Evolutionary conservation across 1,140 invertebrate genomes (phyloP).

Genomic region (Pissodes strobi): DNA sequence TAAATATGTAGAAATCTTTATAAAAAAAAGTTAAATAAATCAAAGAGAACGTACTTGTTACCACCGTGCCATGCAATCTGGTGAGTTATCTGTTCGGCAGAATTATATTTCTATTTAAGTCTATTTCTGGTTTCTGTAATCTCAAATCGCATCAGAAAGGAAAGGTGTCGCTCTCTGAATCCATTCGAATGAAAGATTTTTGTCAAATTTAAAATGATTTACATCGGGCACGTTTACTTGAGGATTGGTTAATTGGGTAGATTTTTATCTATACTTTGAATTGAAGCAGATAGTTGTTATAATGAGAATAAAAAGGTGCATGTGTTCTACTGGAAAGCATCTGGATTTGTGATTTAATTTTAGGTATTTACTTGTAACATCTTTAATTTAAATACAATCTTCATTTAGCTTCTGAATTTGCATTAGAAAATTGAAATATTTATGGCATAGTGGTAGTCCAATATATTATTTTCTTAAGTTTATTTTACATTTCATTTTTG

Average conservation of each 20-base stretch:
- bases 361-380: too few relatives aligned
- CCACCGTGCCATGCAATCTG: conserved; percentile 10
- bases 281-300: conserved; percentile 23
- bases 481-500: too few relatives aligned
- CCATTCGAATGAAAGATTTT: conserved; percentile 32
- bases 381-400: too few relatives aligned
- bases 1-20: too few relatives aligned
- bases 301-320: conserved; percentile 1
- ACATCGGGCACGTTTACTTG: conserved; percentile 28
- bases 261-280: conserved; percentile 23
- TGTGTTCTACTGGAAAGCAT: background rate
- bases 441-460: too few relatives aligned
- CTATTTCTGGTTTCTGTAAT: conserved; percentile 26
- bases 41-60: conserved; percentile 20
- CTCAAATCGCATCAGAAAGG: conserved; percentile 24
- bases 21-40: background rate
- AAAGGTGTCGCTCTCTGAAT: conserved; percentile 29
- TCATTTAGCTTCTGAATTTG: too few relatives aligned
- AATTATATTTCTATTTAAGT: conserved; percentile 25
- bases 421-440: too few relatives aligned
- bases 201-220: conserved; percentile 36
- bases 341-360: too few relatives aligned
- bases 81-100: conserved; percentile 14
- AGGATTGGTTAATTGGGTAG: conserved; percentile 32
- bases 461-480: too few relatives aligned